Percentiles rank a stretch among this genome's conserved stretches.
These are phyloP conservation scores for Cantharis lateralis DNA, from an alignment of 2,888 invertebrate species.

Conservation along the genomic window DNA sequence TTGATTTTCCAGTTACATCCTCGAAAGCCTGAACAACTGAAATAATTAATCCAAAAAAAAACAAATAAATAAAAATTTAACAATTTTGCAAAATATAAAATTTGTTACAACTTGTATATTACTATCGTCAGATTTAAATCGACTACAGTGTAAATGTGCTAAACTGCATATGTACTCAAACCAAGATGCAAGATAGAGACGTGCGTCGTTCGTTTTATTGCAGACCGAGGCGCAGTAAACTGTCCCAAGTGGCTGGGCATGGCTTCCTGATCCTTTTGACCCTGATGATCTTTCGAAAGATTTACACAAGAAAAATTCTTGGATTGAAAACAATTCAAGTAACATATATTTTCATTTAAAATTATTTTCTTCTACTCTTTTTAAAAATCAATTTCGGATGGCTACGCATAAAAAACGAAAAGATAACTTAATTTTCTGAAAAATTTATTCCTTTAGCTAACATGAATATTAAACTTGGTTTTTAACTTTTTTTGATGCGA, in stretches of 20 bases:
- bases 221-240: conserved; percentile 31
- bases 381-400: neutral
- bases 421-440: neutral
- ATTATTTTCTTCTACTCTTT: neutral
- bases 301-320: conserved; percentile 19
- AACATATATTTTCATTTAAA: neutral
- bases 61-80: neutral
- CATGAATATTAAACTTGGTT: neutral
- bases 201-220: conserved; percentile 34
- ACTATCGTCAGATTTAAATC: neutral
- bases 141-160: conserved; percentile 3
- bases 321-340: conserved; percentile 1
- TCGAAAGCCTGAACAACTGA: neutral
- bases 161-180: neutral
- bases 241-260: conserved; percentile 28
- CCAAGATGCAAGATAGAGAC: conserved; percentile 13
- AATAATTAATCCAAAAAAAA: neutral
- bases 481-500: neutral
- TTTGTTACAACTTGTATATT: neutral
- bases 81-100: neutral
- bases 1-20: neutral
- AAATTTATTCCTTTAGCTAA: neutral
- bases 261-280: conserved; percentile 22
- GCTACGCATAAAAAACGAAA: neutral
- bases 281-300: conserved; percentile 20